Percentiles rank a stretch among this genome's conserved stretches.
Evolutionary conservation across 2,113 vertebrate genomes (phyloP).

Genomic region (Pseudorectes ferrugineus): DNA sequence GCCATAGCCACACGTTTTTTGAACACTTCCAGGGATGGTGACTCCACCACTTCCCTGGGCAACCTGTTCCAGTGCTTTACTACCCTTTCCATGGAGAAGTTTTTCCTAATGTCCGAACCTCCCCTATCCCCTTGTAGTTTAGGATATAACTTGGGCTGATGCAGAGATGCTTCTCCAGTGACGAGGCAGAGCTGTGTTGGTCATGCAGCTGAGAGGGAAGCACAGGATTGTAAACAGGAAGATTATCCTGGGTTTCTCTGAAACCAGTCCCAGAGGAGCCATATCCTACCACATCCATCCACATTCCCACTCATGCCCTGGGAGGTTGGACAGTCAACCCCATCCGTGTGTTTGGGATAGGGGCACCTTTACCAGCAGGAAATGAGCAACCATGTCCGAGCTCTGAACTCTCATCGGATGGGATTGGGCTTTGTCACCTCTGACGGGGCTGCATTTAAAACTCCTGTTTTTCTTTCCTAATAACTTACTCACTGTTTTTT

Average conservation of each 20-base stretch:
- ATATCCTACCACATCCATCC: neutral
- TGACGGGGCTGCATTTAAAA: neutral
- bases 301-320: rapidly evolving
- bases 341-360: rapidly evolving
- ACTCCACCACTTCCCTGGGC: neutral
- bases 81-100: neutral
- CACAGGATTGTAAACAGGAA: neutral
- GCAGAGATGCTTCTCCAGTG: neutral
- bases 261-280: neutral
- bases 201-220: neutral
- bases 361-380: neutral
- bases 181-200: neutral
- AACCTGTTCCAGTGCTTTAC: neutral
- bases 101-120: neutral
- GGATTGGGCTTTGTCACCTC: neutral
- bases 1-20: neutral
- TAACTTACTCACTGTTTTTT: slow-evolving; percentile 2
- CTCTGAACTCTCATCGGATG: neutral
- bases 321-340: neutral
- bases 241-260: neutral
- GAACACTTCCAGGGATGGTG: neutral
- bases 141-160: neutral
- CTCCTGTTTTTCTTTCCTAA: neutral
- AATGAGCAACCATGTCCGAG: neutral
- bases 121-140: neutral